Conservation (phyloP, 2,797 vertebrate species). For the Margarornis squamiger region DNA sequence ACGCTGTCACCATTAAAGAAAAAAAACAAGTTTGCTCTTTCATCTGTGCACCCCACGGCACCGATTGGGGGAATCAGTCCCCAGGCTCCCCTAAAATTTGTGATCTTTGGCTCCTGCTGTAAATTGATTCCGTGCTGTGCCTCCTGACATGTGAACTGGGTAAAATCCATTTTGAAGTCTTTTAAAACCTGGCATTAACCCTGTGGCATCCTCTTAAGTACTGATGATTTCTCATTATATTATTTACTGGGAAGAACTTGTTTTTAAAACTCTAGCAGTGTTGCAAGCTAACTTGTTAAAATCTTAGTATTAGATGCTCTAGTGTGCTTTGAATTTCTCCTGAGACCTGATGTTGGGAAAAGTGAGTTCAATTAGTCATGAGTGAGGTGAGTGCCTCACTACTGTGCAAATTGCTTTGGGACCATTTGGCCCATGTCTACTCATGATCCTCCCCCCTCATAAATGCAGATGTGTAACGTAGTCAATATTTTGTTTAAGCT, state of each 20-base stretch:
- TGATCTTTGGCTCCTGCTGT: conserved; percentile 80
- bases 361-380: conserved; percentile 61
- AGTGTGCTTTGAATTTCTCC: conserved; percentile 42
- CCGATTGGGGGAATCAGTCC: conserved; percentile 70
- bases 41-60: conserved; percentile 70
- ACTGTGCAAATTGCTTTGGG: conserved; percentile 62
- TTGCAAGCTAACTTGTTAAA: conserved; percentile 45
- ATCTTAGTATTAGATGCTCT: not conserved
- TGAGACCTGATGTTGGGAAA: conserved; percentile 43
- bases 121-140: conserved; percentile 77
- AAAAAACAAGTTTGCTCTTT: conserved; percentile 70
- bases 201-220: conserved; percentile 62
- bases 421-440: conserved; percentile 53
- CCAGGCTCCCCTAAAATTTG: conserved; percentile 78
- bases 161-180: conserved; percentile 61
- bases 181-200: conserved; percentile 71
- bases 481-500: conserved; percentile 37
- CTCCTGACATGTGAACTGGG: conserved; percentile 61
- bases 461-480: conserved; percentile 55
- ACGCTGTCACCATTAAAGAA: conserved; percentile 70
- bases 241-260: conserved; percentile 55
- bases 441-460: conserved; percentile 4
- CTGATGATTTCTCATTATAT: conserved; percentile 39
- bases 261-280: conserved; percentile 18
- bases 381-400: conserved; percentile 60